Conservation (phyloP, 2,113 vertebrate genomes). For the Halichoerus grypus region DNA sequence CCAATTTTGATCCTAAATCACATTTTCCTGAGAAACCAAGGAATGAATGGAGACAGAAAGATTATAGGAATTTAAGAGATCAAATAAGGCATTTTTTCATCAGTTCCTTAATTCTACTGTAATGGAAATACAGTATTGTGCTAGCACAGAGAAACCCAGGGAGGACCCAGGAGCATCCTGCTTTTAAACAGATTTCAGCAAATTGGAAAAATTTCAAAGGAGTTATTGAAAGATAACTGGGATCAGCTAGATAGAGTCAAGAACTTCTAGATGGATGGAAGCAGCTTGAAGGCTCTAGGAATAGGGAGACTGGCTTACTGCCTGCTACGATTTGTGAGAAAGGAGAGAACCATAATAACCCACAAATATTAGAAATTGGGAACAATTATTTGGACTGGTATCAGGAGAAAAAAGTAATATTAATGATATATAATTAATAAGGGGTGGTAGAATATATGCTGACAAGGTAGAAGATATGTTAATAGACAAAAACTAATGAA, state of each 20-base stretch:
- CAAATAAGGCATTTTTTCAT: neutral
- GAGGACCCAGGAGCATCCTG: neutral
- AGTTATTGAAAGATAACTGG: constrained; percentile 10
- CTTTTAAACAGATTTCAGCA: neutral
- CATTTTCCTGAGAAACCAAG: neutral
- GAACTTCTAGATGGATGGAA: neutral
- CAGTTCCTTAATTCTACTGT: constrained; percentile 31
- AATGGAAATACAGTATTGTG: neutral
- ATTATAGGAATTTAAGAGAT: neutral
- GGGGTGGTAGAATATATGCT: neutral
- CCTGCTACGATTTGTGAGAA: neutral
- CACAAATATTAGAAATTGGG: neutral
- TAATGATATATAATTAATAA: neutral
- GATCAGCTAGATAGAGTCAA: neutral
- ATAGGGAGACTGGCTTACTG: neutral
- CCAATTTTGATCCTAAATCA: neutral
- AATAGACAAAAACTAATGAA: constrained; percentile 3
- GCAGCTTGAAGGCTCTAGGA: neutral
- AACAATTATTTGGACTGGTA: neutral
- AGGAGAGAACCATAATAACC: neutral
- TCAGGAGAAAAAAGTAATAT: neutral
- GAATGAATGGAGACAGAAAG: neutral
- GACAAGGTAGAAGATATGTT: constrained; percentile 1
- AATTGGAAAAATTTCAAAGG: constrained; percentile 7
- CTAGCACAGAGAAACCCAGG: neutral